These are phyloP conservation scores for Halichondria panicea DNA, from an alignment of 37 sponge, comb jelly and placozoan species.

Conservation along the genomic window DNA sequence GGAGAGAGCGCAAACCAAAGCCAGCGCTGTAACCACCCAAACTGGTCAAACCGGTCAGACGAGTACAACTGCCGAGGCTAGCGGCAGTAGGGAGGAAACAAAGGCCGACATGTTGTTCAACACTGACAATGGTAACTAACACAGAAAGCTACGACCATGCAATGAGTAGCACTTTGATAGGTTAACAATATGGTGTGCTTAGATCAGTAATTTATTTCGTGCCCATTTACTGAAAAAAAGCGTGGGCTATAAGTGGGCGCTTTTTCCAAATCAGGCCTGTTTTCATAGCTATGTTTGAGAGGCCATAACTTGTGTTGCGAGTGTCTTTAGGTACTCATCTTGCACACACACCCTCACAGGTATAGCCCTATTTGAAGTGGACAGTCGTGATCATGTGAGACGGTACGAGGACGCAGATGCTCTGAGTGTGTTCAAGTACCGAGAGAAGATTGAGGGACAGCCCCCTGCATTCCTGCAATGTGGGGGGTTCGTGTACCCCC, in stretches of 20 bases:
- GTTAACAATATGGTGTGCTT: too few species aligned
- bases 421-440: conserved; percentile 55
- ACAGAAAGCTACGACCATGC: too few species aligned
- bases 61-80: background rate
- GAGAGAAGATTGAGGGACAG: conserved; percentile 43
- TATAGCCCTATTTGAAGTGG: conserved; percentile 57
- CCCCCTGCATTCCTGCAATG: conserved; percentile 84
- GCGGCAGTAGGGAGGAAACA: background rate
- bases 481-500: conserved; percentile 72
- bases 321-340: too few species aligned
- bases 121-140: conserved; percentile 30
- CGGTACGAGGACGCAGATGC: conserved; percentile 57
- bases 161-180: too few species aligned
- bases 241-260: too few species aligned
- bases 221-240: too few species aligned
- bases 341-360: too few species aligned
- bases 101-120: conserved; percentile 50
- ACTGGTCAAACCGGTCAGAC: conserved; percentile 10
- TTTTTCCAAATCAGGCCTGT: too few species aligned
- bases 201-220: too few species aligned
- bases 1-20: background rate
- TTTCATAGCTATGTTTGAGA: too few species aligned
- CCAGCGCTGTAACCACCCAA: background rate
- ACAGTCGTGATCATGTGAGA: conserved; percentile 49
- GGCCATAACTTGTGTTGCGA: too few species aligned